Conservation (phyloP, 2,888 invertebrate species). For the Cloeon dipterum region DNA sequence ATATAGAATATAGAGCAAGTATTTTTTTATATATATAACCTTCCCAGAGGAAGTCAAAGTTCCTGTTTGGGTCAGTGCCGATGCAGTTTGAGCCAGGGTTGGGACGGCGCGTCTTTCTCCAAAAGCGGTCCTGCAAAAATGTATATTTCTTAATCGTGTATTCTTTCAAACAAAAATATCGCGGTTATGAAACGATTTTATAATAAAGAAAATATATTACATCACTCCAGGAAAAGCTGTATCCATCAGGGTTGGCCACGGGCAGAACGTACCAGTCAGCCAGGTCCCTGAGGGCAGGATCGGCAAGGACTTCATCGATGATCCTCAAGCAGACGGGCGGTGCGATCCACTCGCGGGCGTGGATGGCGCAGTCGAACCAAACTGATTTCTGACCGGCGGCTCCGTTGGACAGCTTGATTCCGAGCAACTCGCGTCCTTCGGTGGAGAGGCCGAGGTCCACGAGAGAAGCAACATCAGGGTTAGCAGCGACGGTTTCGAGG, state of each 20-base stretch:
- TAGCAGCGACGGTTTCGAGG: constrained; percentile 10
- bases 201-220: background rate
- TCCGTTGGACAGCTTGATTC: constrained; percentile 12
- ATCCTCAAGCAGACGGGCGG: constrained; percentile 2
- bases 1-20: no score
- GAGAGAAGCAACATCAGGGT: constrained; percentile 3
- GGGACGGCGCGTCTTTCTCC: constrained; percentile 19
- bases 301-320: constrained; percentile 1
- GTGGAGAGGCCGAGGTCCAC: constrained; percentile 12
- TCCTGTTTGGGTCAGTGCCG: constrained; percentile 14
- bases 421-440: constrained; percentile 15
- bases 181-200: no score
- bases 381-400: constrained; percentile 16
- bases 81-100: constrained; percentile 8
- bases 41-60: constrained; percentile 18
- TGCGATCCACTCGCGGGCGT: constrained; percentile 17
- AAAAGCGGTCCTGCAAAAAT: constrained; percentile 17
- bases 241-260: constrained; percentile 21
- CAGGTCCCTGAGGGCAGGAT: constrained; percentile 13
- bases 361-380: constrained; percentile 22
- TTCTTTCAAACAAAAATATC: no score
- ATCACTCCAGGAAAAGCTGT: constrained; percentile 14
- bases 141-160: background rate
- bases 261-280: constrained; percentile 22
- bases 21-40: no score